Percentiles rank a stretch among this genome's conserved stretches.
Conservation (phyloP, 2,113 vertebrate genomes). For the Sinocyclocheilus anophthalmus region DNA sequence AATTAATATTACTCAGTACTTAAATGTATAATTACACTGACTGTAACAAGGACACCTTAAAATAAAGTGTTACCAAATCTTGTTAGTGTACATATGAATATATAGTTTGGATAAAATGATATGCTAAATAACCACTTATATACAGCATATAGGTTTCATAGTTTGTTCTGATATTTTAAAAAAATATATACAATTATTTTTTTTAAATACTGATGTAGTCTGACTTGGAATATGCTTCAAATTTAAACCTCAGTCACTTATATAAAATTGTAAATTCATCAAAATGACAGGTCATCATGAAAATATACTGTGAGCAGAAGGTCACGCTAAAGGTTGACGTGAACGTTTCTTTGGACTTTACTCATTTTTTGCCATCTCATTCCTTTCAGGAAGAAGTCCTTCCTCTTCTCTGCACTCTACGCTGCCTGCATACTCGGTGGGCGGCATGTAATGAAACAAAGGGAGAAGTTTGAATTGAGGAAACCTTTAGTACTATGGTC, state of each 20-base stretch:
- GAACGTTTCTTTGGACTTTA: neutral
- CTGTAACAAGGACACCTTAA: too few relatives aligned
- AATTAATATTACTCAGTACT: too few relatives aligned
- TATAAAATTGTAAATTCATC: neutral
- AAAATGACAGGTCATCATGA: neutral
- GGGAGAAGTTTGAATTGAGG: slow-evolving; percentile 97
- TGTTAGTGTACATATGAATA: too few relatives aligned
- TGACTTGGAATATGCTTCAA: neutral
- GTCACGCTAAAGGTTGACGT: neutral
- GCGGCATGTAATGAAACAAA: slow-evolving; percentile 96
- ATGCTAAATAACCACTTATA: neutral
- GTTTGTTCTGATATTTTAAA: neutral
- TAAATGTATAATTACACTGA: too few relatives aligned
- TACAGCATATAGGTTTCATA: neutral
- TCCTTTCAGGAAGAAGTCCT: slow-evolving; percentile 93
- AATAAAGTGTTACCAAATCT: too few relatives aligned
- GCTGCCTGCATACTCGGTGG: slow-evolving; percentile 97
- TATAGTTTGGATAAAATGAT: neutral
- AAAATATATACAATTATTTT: neutral
- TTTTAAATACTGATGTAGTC: neutral
- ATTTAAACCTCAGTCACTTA: neutral
- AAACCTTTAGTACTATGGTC: slow-evolving; percentile 98
- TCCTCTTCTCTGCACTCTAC: slow-evolving; percentile 94
- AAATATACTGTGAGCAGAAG: neutral
- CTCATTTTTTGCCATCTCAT: neutral